A percentile compares a stretch with the other conserved stretches of the same genome.
Conservation (phyloP, 2,888 invertebrate genomes). For the Rhorus exstirpatorius region DNA sequence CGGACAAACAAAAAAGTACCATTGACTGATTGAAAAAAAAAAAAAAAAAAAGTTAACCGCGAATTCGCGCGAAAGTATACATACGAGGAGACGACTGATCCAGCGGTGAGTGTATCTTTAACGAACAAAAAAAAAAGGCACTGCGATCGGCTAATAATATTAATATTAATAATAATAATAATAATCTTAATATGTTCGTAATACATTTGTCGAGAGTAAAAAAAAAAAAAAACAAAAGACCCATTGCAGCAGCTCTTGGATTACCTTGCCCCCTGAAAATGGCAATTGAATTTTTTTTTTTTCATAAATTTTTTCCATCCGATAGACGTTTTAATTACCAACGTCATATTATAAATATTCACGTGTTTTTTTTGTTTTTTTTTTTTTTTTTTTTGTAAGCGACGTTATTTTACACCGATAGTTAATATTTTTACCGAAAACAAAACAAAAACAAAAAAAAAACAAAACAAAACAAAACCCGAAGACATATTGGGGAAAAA, state of each 20-base stretch:
- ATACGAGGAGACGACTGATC: constrained; percentile 65
- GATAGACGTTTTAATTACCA: constrained; percentile 46
- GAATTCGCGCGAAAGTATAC: constrained; percentile 71
- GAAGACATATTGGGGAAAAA: constrained; percentile 52
- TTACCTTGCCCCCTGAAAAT: constrained; percentile 16
- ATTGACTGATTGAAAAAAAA: constrained; percentile 40
- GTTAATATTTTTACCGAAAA: constrained; percentile 63
- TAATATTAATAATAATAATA: constrained; percentile 57
- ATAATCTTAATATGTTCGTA: constrained; percentile 54
- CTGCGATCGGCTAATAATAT: constrained; percentile 59
- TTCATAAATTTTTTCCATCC: constrained; percentile 71
- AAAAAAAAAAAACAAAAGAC: no score
- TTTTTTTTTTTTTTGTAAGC: constrained; percentile 61
- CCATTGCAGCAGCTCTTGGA: constrained; percentile 68
- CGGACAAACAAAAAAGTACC: constrained; percentile 29
- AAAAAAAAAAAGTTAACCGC: constrained; percentile 56
- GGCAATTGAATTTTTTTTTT: constrained; percentile 69
- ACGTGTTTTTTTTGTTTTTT: no score
- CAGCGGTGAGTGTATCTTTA: constrained; percentile 68
- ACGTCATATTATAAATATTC: constrained; percentile 50
- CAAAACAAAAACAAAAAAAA: constrained; percentile 13
- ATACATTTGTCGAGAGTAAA: constrained; percentile 62
- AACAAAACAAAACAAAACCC: constrained; percentile 51
- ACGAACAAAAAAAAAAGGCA: constrained; percentile 48
- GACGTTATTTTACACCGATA: constrained; percentile 65